Evolutionary conservation across 2,888 invertebrate genomes (phyloP).

Genomic region (Heliconius ethilla): DNA sequence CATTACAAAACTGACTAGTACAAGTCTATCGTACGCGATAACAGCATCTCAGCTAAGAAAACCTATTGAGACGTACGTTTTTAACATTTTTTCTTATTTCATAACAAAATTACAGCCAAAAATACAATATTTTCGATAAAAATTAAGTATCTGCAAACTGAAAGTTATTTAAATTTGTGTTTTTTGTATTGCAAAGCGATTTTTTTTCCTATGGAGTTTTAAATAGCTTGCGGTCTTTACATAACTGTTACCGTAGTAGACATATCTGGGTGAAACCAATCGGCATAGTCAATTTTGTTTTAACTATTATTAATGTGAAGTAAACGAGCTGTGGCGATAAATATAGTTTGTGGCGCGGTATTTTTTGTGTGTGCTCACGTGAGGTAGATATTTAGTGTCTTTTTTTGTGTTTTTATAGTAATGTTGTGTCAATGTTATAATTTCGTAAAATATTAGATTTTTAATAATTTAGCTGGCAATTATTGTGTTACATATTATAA

Average conservation of each 20-base stretch:
- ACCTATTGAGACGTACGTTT: not conserved
- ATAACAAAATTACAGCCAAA: not conserved
- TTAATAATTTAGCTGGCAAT: not conserved
- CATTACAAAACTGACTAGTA: constrained; percentile 3
- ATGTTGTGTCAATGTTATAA: not conserved
- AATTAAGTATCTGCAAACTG: not conserved
- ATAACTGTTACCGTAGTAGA: constrained; percentile 45
- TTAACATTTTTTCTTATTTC: not conserved
- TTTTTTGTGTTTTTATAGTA: not conserved
- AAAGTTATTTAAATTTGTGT: not conserved
- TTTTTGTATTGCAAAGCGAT: constrained; percentile 26
- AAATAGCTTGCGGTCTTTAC: constrained; percentile 44
- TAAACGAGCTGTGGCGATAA: constrained; percentile 21
- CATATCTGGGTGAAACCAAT: constrained; percentile 37
- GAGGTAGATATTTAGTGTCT: not conserved
- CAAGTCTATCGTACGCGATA: not conserved
- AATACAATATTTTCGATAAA: not conserved
- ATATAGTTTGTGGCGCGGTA: constrained; percentile 12
- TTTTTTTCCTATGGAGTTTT: constrained; percentile 31
- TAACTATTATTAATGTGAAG: constrained; percentile 28
- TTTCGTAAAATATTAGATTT: not conserved
- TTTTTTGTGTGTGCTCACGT: not conserved
- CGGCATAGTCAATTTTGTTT: constrained; percentile 39
- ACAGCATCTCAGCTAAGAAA: not conserved
- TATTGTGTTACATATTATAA: too few species aligned